Base-by-base conservation (phyloP, 2,113 vertebrate species). In the Neofelis nebulosa region DNA sequence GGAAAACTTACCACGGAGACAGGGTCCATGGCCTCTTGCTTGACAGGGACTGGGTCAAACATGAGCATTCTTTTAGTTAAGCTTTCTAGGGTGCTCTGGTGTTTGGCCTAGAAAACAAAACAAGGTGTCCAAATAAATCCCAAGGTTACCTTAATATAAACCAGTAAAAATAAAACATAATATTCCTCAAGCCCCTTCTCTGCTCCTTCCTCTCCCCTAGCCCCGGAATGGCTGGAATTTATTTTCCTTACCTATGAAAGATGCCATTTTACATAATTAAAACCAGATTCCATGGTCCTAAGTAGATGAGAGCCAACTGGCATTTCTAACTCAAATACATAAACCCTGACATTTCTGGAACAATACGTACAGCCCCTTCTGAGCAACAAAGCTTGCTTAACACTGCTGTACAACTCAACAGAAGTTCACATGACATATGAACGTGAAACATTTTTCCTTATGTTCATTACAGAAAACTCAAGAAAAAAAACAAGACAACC, bases 41-140 rank as follows among this genome's bases (percentile, higher is more conserved):
- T 99, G 98, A 99, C 99, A 98, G 99, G 99, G 76, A 99, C 98
- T 88, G 99, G 99, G 98, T 99, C 99, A 99, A 99, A 99, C 99
- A 99, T 99, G 96, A 99, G 99, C 99, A 99, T 99, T 99, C 99
- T 99, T 99, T 98, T 96, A 95, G 96, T 96, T 92, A 50, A 73
- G 68, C 94, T 52, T 95, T 97, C 97, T 97, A 97, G 97, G 97
- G 93, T 91, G 85, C 23, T 97, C 91, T 97, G 98, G 93, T 89
- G 78, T 91, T 88, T 29, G 80, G 80, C 90, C 98, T 99, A 97
- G 79, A 97, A 79, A 83, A 86, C 52, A 98, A 95, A 97, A 95
- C 65, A 66, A 79, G 41, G 74, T 69, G 41, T 71, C 80, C 50
- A 31, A n/a, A 52, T 98, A 89, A 97, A 87, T 89, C 3, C 41